phyloP scores from a whole-genome alignment of 2,888 invertebrate species.

The Coremacera marginata region DNA sequence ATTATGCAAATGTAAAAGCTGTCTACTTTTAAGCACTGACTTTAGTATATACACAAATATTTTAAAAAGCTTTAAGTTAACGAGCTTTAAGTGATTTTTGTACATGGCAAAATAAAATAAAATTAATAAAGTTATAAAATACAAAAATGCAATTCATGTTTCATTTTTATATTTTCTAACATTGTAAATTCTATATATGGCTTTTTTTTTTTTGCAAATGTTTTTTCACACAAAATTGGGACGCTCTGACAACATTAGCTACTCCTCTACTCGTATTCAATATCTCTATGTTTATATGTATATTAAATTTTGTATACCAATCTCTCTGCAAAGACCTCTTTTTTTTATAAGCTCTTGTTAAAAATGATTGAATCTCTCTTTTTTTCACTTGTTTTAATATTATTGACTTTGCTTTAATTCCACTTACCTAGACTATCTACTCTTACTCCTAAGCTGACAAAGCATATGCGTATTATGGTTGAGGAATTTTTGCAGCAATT shows the following conservation, averaged over 20 bases:
- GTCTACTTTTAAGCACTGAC: not conserved
- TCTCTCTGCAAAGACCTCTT: not conserved
- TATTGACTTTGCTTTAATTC: not conserved
- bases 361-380: conserved; percentile 24
- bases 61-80: not conserved
- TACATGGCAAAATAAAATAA: not conserved
- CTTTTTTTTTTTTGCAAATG: conserved; percentile 44
- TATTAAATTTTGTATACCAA: not conserved
- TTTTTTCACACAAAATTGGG: conserved; percentile 41
- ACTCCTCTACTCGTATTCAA: not conserved
- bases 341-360: not conserved
- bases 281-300: not conserved
- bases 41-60: not conserved
- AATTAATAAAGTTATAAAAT: not conserved
- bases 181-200: not conserved
- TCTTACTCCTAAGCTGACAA: conserved; percentile 64
- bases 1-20: not conserved
- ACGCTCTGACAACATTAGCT: not conserved
- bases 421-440: conserved; percentile 59
- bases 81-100: not conserved
- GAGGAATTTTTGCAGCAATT: conserved; percentile 75
- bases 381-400: conserved; percentile 11
- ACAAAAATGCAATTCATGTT: not conserved
- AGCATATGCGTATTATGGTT: conserved; percentile 71
- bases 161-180: not conserved